Evolutionary conservation across 2,888 invertebrate species (phyloP).

Genomic region (Aphelenchoides bicaudatus): DNA sequence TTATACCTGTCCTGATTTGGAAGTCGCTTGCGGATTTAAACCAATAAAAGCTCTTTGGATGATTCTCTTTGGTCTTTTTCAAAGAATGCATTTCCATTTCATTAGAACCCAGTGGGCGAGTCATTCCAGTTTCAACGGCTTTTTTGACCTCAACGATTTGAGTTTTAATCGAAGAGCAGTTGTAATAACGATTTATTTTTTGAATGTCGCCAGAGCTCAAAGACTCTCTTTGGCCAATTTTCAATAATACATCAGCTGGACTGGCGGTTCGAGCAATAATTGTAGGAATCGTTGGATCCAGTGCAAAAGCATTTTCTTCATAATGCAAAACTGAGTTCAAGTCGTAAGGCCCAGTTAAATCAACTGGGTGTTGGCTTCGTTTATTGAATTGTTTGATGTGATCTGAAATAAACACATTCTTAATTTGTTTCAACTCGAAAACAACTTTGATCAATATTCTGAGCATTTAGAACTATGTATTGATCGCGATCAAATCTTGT

Average conservation of each 20-base stretch:
- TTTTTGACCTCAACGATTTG: neutral
- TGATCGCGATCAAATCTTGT: conserved; percentile 39
- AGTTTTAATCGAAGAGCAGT: conserved; percentile 19
- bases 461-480: conserved; percentile 30
- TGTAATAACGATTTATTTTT: conserved; percentile 30
- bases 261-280: conserved; percentile 20
- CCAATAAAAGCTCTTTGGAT: conserved; percentile 4
- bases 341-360: conserved; percentile 29
- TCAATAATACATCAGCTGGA: neutral
- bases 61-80: neutral
- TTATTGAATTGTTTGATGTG: conserved; percentile 31
- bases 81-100: too few relatives aligned
- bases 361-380: conserved; percentile 25
- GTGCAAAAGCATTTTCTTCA: conserved; percentile 32
- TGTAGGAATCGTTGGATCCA: conserved; percentile 29
- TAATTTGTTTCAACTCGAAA: neutral
- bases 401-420: conserved; percentile 19
- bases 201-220: conserved; percentile 24
- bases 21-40: conserved; percentile 8
- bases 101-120: neutral
- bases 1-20: conserved; percentile 5
- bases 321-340: conserved; percentile 34
- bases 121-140: conserved; percentile 9
- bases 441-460: conserved; percentile 34
- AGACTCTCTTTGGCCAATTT: conserved; percentile 32